Evolutionary conservation across 2,888 invertebrate genomes (phyloP), one percentile per base, ranked within the genome.

Genomic region (Spisula subtruncata): DNA sequence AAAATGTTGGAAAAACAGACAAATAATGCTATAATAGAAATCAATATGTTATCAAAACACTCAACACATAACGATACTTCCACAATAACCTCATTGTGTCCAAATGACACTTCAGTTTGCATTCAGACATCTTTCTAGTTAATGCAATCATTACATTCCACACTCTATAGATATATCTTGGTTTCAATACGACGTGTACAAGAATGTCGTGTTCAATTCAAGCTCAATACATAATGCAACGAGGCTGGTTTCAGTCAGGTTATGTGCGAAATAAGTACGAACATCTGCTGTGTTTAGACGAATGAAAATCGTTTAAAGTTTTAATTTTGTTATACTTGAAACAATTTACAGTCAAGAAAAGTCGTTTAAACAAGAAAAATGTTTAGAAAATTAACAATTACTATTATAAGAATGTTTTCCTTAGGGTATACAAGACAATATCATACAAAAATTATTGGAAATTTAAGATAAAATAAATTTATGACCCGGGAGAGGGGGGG

Each of bases 11-110:
- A 66, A 66, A 25, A 25, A 8, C 60, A 66, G 60, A 66, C 60
- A 25, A 25, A 60, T 60, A 0, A n/a, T 60, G 20, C n/a, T 60
- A 60, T n/a, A n/a, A 60, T 60, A 60, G 4, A 60, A 66, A 66
- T 66, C 60, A 66, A 66, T 66, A 66, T 66, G 60, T 4, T 66
- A 66, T 25, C 60, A 66, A 66, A 66, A 66, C 60, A 66, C 10
- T 5, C 60, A 66, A 25, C 25, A 66, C 60, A 25, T 66, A 66
- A 25, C 0, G 60, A 66, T 25, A 66, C 60, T n/a, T 25, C 25
- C n/a, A 6, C 12, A 66, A 66, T 66, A 66, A 66, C 25, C 6
- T 25, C 60, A 25, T 66, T 66, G n/a, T 66, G 25, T 66, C n/a
- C 60, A 66, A 66, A 66, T 66, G 25, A 66, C 60, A 66, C 60